phyloP scores from a whole-genome alignment of 1,140 invertebrate genomes.

The Prorops nasuta region DNA sequence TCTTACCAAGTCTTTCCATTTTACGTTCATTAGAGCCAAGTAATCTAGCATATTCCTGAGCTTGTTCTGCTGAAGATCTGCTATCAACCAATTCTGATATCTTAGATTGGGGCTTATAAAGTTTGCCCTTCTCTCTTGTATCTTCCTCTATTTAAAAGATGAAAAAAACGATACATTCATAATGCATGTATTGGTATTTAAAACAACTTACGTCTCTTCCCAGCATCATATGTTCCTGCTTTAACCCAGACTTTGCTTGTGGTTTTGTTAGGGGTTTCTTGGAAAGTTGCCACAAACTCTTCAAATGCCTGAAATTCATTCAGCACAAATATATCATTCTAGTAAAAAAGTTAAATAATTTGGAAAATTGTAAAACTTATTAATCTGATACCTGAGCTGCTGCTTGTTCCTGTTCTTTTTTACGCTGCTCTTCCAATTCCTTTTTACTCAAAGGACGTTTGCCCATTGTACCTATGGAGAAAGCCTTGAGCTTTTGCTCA shows the following conservation, averaged over 20 bases:
- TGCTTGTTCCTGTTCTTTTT: conserved; percentile 86
- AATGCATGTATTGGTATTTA: not conserved
- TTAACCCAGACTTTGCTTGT: conserved; percentile 93
- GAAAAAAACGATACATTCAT: no score
- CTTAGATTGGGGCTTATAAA: conserved; percentile 91
- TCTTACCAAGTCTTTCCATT: conserved; percentile 69
- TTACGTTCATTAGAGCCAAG: conserved; percentile 63
- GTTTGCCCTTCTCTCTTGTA: conserved; percentile 83
- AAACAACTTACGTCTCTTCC: conserved; percentile 74
- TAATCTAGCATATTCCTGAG: conserved; percentile 72
- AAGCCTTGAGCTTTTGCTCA: conserved; percentile 77
- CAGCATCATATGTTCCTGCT: conserved; percentile 94
- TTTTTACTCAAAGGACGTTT: conserved; percentile 79
- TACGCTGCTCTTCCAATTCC: conserved; percentile 83
- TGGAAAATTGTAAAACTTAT: not conserved
- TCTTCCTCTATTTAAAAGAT: conserved; percentile 82
- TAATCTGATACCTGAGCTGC: conserved; percentile 74
- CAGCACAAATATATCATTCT: not conserved
- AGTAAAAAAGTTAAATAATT: not conserved
- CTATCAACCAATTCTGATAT: conserved; percentile 58
- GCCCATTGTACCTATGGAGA: conserved; percentile 80
- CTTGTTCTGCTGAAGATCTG: conserved; percentile 59
- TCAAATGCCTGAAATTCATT: conserved; percentile 76
- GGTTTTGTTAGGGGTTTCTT: conserved; percentile 78
- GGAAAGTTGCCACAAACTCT: conserved; percentile 97